Percentiles rank a stretch among this genome's conserved stretches.
Conservation (phyloP, 1,140 invertebrate genomes). For the Ceratoteleas bidentatus region DNA sequence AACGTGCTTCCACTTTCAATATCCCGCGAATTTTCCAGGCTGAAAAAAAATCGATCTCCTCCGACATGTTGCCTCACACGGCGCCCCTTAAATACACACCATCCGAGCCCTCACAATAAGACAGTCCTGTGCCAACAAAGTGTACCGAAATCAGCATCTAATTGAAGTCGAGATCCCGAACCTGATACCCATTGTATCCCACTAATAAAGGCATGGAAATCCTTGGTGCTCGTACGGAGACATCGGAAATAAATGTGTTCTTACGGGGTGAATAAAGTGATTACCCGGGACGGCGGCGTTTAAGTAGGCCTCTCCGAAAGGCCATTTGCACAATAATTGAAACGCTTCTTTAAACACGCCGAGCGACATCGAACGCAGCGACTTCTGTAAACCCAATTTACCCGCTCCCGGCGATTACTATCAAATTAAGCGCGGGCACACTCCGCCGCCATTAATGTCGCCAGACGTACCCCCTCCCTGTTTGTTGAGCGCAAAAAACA, state of each 20-base stretch:
- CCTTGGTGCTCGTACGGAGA: conserved; percentile 29
- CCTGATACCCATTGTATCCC: conserved; percentile 36
- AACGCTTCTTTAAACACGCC: conserved; percentile 30
- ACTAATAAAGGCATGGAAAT: conserved; percentile 55
- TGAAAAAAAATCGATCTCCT: too few relatives aligned
- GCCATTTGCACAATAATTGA: conserved; percentile 58
- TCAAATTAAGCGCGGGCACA: conserved; percentile 11
- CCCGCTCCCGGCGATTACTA: not conserved
- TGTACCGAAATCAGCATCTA: conserved; percentile 43
- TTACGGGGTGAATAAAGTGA: conserved; percentile 53
- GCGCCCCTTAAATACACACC: too few relatives aligned
- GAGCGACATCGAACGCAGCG: conserved; percentile 31
- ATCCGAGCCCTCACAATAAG: conserved; percentile 1
- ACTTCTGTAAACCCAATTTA: conserved; percentile 1
- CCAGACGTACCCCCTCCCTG: too few relatives aligned
- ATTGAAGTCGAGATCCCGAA: conserved; percentile 29
- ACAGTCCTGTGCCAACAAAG: conserved; percentile 1
- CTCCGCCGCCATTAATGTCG: too few relatives aligned
- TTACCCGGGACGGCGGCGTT: conserved; percentile 33
- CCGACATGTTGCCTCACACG: too few relatives aligned
- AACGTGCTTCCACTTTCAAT: too few relatives aligned
- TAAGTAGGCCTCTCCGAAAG: conserved; percentile 10
- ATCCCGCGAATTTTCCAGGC: too few relatives aligned
- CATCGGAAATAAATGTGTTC: conserved; percentile 53
- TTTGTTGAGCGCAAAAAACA: too few relatives aligned